These are phyloP conservation scores for Acleris sparsana DNA, from an alignment of 2,888 invertebrate species.

Conservation along the genomic window DNA sequence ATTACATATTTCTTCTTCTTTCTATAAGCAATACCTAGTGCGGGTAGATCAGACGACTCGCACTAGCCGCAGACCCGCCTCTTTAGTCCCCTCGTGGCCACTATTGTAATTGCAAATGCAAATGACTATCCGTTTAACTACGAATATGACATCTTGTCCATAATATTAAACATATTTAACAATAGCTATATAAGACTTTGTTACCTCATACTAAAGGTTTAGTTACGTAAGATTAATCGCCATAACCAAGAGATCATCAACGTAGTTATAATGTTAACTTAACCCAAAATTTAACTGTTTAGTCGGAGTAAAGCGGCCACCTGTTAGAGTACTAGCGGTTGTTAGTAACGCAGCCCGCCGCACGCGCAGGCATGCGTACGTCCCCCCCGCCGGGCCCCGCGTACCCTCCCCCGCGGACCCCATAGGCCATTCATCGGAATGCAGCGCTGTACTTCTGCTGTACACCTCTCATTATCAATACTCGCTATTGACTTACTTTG, in stretches of 20 bases:
- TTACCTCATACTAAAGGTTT: neutral
- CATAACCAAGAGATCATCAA: slow-evolving; percentile 24
- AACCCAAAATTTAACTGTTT: slow-evolving; percentile 51
- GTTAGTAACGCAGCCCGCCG: slow-evolving; percentile 59
- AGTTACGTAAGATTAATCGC: neutral
- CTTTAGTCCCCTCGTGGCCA: too few species aligned
- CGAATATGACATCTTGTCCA: too few species aligned
- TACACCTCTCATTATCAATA: slow-evolving; percentile 70
- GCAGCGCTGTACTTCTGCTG: slow-evolving; percentile 64
- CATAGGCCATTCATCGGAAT: slow-evolving; percentile 74
- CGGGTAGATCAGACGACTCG: too few species aligned
- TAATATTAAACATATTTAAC: too few species aligned
- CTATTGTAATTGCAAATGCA: too few species aligned
- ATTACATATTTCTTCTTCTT: too few species aligned
- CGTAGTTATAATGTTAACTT: slow-evolving; percentile 47
- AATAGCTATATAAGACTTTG: too few species aligned
- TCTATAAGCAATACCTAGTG: too few species aligned
- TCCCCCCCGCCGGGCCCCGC: slow-evolving; percentile 40
- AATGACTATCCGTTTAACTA: too few species aligned
- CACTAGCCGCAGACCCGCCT: too few species aligned
- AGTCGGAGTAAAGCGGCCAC: slow-evolving; percentile 58
- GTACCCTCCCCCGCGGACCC: slow-evolving; percentile 38
- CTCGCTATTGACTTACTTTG: slow-evolving; percentile 50
- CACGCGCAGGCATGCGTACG: slow-evolving; percentile 76
- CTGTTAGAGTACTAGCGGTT: slow-evolving; percentile 71